Conservation (phyloP, 2,888 invertebrate genomes). For the Nycteola revayana region DNA sequence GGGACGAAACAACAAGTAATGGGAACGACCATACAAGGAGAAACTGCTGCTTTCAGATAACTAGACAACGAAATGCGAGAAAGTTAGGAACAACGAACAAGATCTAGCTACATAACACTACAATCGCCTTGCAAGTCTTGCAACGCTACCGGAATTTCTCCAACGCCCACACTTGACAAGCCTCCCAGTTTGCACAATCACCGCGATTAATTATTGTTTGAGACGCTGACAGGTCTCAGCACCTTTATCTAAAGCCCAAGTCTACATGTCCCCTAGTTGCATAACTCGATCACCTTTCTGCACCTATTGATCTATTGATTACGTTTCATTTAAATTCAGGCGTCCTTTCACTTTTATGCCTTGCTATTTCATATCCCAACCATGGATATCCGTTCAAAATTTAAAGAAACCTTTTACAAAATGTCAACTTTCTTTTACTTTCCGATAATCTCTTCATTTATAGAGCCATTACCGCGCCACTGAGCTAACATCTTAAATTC, state of each 20-base stretch:
- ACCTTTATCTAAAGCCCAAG: slow-evolving; percentile 31
- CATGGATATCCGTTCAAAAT: slow-evolving; percentile 4
- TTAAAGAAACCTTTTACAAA: slow-evolving; percentile 8
- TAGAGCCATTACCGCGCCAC: no score
- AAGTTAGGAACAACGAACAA: slow-evolving; percentile 26
- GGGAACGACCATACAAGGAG: slow-evolving; percentile 23
- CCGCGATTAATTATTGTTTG: slow-evolving; percentile 42
- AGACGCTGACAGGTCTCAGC: slow-evolving; percentile 37
- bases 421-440: neutral
- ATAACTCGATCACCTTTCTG: slow-evolving; percentile 38
- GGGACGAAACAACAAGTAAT: slow-evolving; percentile 18
- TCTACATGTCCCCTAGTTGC: slow-evolving; percentile 31
- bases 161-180: slow-evolving; percentile 33
- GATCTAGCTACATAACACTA: slow-evolving; percentile 9
- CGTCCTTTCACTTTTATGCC: slow-evolving; percentile 36
- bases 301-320: slow-evolving; percentile 28
- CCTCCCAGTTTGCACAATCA: slow-evolving; percentile 38
- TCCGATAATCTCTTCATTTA: neutral
- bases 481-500: no score
- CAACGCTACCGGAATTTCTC: slow-evolving; percentile 30
- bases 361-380: slow-evolving; percentile 13
- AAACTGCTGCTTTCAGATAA: slow-evolving; percentile 20
- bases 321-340: slow-evolving; percentile 26
- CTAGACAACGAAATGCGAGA: slow-evolving; percentile 20
- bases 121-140: slow-evolving; percentile 4